Percentiles rank a stretch among this genome's conserved stretches.
Conservation (phyloP, 2,888 invertebrate genomes). For the Nasonia oneida region DNA sequence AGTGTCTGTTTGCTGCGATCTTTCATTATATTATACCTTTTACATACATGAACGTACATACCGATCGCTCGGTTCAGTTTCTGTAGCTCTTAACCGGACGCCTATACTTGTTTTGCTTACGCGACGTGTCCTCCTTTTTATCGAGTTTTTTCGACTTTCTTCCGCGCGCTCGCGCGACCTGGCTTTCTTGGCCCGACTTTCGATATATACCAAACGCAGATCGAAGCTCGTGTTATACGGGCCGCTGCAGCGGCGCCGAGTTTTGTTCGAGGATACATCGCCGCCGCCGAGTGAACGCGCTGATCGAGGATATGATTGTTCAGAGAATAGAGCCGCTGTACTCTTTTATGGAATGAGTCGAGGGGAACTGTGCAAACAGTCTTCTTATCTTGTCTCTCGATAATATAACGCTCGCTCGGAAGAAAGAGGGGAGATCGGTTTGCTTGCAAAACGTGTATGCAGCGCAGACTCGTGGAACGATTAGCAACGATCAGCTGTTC, state of each 20-base stretch:
- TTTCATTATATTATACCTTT: too few species aligned
- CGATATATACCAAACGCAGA: background rate
- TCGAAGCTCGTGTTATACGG: background rate
- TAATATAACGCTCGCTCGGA: background rate
- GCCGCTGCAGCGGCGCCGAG: background rate
- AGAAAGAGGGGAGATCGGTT: background rate
- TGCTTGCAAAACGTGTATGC: background rate
- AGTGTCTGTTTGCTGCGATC: conserved; percentile 7
- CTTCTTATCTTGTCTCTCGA: background rate
- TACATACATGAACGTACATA: too few species aligned
- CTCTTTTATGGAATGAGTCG: background rate
- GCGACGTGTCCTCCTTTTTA: conserved; percentile 25
- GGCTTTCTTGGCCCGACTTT: conserved; percentile 14
- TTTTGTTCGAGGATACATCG: background rate
- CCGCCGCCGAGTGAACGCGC: background rate
- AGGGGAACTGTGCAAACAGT: background rate
- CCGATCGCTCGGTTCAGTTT: background rate
- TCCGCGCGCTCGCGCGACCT: conserved; percentile 4
- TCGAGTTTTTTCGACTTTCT: conserved; percentile 9
- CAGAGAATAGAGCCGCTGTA: background rate
- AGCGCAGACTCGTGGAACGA: background rate
- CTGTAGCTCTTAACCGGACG: background rate
- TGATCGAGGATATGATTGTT: conserved; percentile 17
- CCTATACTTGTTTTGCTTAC: conserved; percentile 11
- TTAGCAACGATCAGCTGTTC: conserved; percentile 18